Evolutionary conservation across 2,113 vertebrate genomes (phyloP).

Genomic region (Atherinomorus stipes): DNA sequence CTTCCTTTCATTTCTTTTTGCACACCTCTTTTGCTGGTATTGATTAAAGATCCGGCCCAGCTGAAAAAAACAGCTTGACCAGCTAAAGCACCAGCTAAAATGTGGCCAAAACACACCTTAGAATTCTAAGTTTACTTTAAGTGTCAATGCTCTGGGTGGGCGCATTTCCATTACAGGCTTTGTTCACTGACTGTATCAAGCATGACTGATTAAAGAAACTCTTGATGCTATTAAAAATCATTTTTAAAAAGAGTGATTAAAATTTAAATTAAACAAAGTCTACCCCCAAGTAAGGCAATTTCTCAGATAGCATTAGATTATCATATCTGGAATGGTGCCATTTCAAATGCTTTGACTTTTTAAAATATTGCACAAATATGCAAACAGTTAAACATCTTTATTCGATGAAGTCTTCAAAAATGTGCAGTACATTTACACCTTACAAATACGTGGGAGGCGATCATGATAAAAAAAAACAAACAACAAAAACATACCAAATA

Average conservation of each 20-base stretch:
- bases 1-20: too few species aligned
- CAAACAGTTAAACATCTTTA: slow-evolving; percentile 4
- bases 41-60: too few species aligned
- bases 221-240: too few species aligned
- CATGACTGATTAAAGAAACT: too few species aligned
- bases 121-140: too few species aligned
- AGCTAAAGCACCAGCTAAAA: too few species aligned
- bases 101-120: too few species aligned
- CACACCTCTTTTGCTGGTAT: too few species aligned
- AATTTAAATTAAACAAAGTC: slow-evolving; percentile 6
- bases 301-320: neutral
- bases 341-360: neutral
- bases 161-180: too few species aligned
- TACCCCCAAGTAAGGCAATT: neutral
- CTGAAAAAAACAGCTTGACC: too few species aligned
- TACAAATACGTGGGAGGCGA: slow-evolving; percentile 12
- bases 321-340: neutral
- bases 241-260: slow-evolving; percentile 11
- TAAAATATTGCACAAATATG: slow-evolving; percentile 4
- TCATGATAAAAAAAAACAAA: neutral
- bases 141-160: too few species aligned
- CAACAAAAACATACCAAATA: neutral
- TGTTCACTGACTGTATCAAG: too few species aligned
- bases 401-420: slow-evolving; percentile 16
- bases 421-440: neutral